Conservation (phyloP, 2,113 vertebrate genomes). For the Donacobius atricapilla region DNA sequence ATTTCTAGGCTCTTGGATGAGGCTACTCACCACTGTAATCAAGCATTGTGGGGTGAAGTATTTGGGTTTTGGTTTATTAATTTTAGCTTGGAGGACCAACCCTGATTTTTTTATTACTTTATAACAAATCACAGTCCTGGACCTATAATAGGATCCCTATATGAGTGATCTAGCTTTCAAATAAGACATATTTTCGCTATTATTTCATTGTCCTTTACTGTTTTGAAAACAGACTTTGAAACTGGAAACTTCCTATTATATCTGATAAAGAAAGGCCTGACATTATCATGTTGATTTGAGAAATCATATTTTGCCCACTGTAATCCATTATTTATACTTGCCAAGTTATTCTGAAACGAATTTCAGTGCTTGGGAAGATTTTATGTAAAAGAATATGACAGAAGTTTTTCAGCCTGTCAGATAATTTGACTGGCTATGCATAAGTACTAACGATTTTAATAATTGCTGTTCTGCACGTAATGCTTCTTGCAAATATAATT, state of each 20-base stretch:
- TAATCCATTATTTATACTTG: conserved; percentile 14
- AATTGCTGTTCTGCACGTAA: not conserved
- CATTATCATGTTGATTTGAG: not conserved
- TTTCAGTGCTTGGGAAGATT: not conserved
- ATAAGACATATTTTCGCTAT: not conserved
- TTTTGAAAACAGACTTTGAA: not conserved
- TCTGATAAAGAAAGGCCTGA: not conserved
- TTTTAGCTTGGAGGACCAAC: not conserved
- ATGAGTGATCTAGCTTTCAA: not conserved
- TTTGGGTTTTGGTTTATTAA: not conserved
- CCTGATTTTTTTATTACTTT: not conserved
- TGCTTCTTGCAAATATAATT: not conserved
- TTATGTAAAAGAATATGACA: conserved; percentile 3
- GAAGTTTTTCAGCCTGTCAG: conserved; percentile 22
- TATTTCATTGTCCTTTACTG: not conserved
- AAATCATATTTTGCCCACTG: not conserved
- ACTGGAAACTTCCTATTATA: not conserved
- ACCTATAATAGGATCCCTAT: not conserved
- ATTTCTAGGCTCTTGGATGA: not conserved
- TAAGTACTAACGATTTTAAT: conserved; percentile 21
- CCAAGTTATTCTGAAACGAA: not conserved
- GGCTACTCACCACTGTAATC: not conserved
- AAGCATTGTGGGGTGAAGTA: not conserved
- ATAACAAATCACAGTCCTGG: not conserved
- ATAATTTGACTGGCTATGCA: conserved; percentile 1